Evolutionary conservation across 2,888 invertebrate genomes (phyloP).

Genomic region (Liposcelis brunnea): DNA sequence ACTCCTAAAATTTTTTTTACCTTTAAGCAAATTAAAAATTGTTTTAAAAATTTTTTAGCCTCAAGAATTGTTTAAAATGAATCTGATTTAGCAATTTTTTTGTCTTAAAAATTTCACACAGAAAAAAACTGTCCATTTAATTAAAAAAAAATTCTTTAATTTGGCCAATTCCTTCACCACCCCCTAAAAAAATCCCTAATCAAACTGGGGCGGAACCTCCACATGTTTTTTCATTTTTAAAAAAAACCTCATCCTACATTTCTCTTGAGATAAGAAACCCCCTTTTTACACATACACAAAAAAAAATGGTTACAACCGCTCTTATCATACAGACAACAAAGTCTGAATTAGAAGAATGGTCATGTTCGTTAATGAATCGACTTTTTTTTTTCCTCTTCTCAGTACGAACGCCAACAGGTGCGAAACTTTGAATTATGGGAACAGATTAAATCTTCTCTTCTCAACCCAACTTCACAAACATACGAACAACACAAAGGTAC

Average conservation of each 20-base stretch:
- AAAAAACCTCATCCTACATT: neutral
- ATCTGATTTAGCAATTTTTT: too few species aligned
- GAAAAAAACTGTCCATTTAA: too few species aligned
- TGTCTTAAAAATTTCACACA: too few species aligned
- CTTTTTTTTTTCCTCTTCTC: too few species aligned
- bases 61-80: too few species aligned
- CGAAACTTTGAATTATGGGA: conserved; percentile 9
- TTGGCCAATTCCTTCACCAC: neutral
- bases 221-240: neutral
- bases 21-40: too few species aligned
- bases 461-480: conserved; percentile 1
- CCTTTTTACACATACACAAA: conserved; percentile 1
- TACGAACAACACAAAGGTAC: conserved; percentile 2
- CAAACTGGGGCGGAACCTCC: neutral
- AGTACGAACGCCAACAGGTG: conserved; percentile 8
- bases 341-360: conserved; percentile 11
- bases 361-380: too few species aligned
- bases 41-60: too few species aligned
- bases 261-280: neutral
- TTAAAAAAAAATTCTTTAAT: too few species aligned
- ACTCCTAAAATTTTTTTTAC: too few species aligned
- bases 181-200: neutral
- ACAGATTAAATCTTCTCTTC: conserved; percentile 7
- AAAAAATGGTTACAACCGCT: conserved; percentile 7
- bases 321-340: neutral